Conservation (phyloP, 2,888 invertebrate species). For the Cephus spinipes region DNA sequence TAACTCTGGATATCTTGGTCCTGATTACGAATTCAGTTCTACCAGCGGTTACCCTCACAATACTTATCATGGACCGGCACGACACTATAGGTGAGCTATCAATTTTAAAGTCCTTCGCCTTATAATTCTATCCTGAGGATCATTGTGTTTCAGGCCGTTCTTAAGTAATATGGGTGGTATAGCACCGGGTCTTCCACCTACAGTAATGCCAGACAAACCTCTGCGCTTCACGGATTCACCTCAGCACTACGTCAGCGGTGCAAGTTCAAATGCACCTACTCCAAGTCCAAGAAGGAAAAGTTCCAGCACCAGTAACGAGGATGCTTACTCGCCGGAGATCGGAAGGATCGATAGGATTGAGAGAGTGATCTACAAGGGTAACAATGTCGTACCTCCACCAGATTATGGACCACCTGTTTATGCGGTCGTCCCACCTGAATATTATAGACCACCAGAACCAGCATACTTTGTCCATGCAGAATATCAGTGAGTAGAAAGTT, state of each 20-base stretch:
- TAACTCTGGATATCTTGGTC: slow-evolving; percentile 61
- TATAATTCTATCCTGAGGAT: not conserved
- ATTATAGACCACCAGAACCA: slow-evolving; percentile 54
- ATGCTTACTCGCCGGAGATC: slow-evolving; percentile 68
- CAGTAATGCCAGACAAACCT: slow-evolving; percentile 68
- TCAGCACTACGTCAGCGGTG: slow-evolving; percentile 73
- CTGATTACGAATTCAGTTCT: slow-evolving; percentile 72
- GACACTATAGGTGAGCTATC: slow-evolving; percentile 72
- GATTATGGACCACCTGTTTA: slow-evolving; percentile 61
- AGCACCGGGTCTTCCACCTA: slow-evolving; percentile 53
- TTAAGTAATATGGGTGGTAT: slow-evolving; percentile 62
- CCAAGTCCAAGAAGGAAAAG: slow-evolving; percentile 81
- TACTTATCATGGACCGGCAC: slow-evolving; percentile 90
- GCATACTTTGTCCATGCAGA: slow-evolving; percentile 56
- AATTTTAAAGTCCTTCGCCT: too few relatives aligned
- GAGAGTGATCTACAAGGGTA: slow-evolving; percentile 55
- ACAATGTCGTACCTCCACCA: slow-evolving; percentile 48
- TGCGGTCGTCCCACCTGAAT: slow-evolving; percentile 53
- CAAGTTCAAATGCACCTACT: slow-evolving; percentile 71
- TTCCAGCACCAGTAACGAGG: slow-evolving; percentile 79
- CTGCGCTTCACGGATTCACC: slow-evolving; percentile 82
- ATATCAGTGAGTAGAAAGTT: slow-evolving; percentile 48
- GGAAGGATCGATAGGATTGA: slow-evolving; percentile 51
- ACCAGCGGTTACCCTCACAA: slow-evolving; percentile 80
- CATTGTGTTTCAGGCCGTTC: slow-evolving; percentile 50